Percentiles rank a stretch among this genome's conserved stretches.
These are phyloP conservation scores for Myocastor coypus DNA, from an alignment of 2,113 vertebrate species.

Conservation along the genomic window DNA sequence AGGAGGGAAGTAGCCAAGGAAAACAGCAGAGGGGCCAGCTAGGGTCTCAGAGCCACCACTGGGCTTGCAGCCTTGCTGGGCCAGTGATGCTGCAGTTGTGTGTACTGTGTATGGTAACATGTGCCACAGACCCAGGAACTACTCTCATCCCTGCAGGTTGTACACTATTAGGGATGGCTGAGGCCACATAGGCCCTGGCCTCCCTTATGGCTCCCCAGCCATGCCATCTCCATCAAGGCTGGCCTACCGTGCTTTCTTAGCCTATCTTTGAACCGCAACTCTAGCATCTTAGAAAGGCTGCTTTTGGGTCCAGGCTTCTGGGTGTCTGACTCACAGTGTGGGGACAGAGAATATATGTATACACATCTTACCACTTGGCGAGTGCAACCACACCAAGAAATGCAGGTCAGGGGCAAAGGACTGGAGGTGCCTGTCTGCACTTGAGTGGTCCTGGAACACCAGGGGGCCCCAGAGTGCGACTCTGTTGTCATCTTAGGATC, in stretches of 20 bases:
- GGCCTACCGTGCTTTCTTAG: no score
- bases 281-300: background rate
- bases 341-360: no score
- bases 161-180: background rate
- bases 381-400: background rate
- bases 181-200: background rate
- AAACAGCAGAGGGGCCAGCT: background rate
- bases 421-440: background rate
- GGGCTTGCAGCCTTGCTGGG: background rate
- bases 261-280: background rate
- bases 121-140: background rate
- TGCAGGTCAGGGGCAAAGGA: background rate
- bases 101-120: background rate
- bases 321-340: background rate
- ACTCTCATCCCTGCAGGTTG: background rate
- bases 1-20: background rate
- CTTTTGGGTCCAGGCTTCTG: background rate
- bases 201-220: background rate
- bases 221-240: background rate
- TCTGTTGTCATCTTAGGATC: background rate
- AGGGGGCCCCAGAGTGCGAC: background rate
- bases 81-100: background rate
- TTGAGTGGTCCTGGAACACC: background rate
- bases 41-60: background rate
- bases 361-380: background rate